Evolutionary conservation across 2,797 vertebrate genomes (phyloP).

Genomic region (Melanotaenia pygmaea): DNA sequence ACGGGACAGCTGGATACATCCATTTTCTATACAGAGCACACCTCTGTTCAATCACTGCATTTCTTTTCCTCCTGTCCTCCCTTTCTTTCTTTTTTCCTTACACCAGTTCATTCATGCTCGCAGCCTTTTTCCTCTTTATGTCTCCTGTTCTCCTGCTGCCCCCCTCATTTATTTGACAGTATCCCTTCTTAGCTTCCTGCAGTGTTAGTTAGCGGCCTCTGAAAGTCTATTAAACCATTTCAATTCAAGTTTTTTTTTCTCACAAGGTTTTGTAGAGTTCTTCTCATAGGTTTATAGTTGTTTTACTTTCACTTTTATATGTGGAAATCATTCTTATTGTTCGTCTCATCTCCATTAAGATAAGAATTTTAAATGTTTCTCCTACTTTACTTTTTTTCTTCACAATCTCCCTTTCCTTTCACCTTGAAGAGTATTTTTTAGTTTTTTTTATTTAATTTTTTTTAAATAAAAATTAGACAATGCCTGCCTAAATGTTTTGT

Average conservation of each 20-base stretch:
- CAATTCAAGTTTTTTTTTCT: constrained; percentile 2
- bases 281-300: neutral
- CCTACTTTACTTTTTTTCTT: neutral
- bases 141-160: constrained; percentile 22
- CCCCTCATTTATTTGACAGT: constrained; percentile 47
- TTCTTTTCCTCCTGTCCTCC: constrained; percentile 49
- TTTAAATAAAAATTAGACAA: too few relatives aligned
- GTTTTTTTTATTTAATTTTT: neutral
- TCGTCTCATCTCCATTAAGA: neutral
- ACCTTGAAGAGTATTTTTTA: neutral
- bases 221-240: constrained; percentile 28
- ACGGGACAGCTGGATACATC: constrained; percentile 75
- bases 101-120: constrained; percentile 39
- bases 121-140: constrained; percentile 42
- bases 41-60: constrained; percentile 53
- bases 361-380: neutral
- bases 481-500: too few relatives aligned
- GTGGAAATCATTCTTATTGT: neutral
- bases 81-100: constrained; percentile 43
- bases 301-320: neutral
- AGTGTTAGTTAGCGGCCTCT: constrained; percentile 31
- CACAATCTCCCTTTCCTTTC: neutral
- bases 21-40: constrained; percentile 64
- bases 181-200: constrained; percentile 47
- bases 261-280: constrained; percentile 1